phyloP scores from a whole-genome alignment of 2,113 vertebrate genomes.

The Symphodus melops region DNA sequence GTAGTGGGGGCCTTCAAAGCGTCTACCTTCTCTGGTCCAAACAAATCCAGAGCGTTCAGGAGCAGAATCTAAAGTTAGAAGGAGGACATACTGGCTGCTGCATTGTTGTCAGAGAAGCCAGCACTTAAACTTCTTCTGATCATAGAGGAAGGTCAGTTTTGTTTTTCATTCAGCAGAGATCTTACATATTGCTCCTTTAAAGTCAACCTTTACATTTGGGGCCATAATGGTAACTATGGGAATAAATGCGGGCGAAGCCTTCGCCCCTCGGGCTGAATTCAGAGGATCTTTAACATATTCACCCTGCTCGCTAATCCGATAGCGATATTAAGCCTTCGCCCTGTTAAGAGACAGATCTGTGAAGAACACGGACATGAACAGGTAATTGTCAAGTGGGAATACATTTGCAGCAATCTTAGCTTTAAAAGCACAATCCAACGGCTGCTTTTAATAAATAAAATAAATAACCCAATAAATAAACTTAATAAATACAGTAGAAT shows the following conservation, averaged over 20 bases:
- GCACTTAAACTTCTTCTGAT: no score
- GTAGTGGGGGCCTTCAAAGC: no score
- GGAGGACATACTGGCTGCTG: no score
- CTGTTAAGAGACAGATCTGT: background rate
- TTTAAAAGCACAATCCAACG: slow-evolving; percentile 39
- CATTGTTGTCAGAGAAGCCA: no score
- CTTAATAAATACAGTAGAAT: slow-evolving; percentile 62
- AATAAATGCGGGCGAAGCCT: slow-evolving; percentile 15
- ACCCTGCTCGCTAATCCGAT: slow-evolving; percentile 16
- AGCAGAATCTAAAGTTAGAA: no score
- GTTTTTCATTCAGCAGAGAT: no score
- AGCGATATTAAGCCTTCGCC: slow-evolving; percentile 3
- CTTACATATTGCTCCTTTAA: background rate
- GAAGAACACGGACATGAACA: slow-evolving; percentile 15
- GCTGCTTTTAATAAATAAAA: slow-evolving; percentile 69
- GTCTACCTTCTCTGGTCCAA: no score
- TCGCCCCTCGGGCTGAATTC: slow-evolving; percentile 29
- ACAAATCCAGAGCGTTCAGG: no score
- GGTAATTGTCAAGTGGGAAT: slow-evolving; percentile 15
- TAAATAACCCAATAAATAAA: slow-evolving; percentile 76
- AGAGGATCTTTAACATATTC: slow-evolving; percentile 28
- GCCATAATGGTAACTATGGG: slow-evolving; percentile 12
- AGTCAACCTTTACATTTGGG: slow-evolving; percentile 15
- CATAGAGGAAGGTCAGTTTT: no score
- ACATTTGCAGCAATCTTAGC: slow-evolving; percentile 45